These are phyloP conservation scores for Bergia puertoricense DNA, from an alignment of 92 coral and sea anemone species.

Conservation along the genomic window DNA sequence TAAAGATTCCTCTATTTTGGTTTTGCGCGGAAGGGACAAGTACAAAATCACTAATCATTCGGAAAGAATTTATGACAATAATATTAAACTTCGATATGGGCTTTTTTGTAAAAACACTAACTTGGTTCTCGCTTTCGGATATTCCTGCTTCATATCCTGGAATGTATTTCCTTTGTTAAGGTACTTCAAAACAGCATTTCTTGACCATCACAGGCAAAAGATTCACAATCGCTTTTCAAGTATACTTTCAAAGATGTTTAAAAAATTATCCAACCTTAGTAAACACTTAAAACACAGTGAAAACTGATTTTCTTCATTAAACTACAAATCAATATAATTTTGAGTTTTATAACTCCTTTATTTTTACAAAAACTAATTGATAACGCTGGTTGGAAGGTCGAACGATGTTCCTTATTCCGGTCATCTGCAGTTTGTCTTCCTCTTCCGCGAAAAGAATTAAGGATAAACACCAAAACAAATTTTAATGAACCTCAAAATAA, in stretches of 20 bases:
- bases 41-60: no score
- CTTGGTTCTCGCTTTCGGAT: no score
- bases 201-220: no score
- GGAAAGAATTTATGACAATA: no score
- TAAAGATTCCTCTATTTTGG: no score
- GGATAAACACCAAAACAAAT: not conserved
- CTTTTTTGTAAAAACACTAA: no score
- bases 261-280: not conserved
- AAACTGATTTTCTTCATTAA: not conserved
- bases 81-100: no score
- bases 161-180: no score
- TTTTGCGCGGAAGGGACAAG: no score
- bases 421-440: not conserved
- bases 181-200: no score
- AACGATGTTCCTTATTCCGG: not conserved
- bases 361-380: not conserved
- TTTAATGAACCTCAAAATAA: not conserved
- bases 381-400: not conserved
- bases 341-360: not conserved
- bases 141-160: no score
- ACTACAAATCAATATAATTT: not conserved
- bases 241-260: not conserved
- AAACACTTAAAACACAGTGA: not conserved
- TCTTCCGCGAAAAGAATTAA: no score
- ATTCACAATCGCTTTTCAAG: not conserved